Evolutionary conservation across 2,888 invertebrate species (phyloP).

Genomic region (Aromia moschata): DNA sequence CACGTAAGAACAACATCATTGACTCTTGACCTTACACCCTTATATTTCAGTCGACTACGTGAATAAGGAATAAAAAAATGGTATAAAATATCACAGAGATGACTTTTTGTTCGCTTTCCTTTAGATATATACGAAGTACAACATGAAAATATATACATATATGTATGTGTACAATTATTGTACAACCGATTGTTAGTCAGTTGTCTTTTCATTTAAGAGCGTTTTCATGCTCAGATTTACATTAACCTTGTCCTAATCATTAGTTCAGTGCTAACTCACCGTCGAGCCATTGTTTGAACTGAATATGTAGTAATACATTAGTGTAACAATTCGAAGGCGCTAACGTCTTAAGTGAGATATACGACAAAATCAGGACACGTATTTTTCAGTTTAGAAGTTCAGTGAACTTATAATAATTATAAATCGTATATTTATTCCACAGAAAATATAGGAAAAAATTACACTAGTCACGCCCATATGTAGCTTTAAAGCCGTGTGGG

Average conservation of each 20-base stretch:
- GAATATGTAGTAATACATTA: neutral
- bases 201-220: neutral
- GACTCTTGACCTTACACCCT: too few relatives aligned
- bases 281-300: neutral
- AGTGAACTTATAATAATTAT: neutral
- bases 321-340: neutral
- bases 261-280: neutral
- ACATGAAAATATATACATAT: too few relatives aligned
- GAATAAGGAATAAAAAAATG: neutral
- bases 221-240: conserved; percentile 11
- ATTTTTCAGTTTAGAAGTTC: neutral
- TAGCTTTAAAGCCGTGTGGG: neutral
- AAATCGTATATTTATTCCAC: neutral
- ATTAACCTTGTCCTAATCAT: conserved; percentile 9
- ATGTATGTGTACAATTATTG: neutral
- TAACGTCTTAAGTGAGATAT: neutral
- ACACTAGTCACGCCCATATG: neutral
- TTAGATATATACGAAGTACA: too few relatives aligned
- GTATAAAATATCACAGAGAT: too few relatives aligned
- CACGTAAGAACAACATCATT: too few relatives aligned
- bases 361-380: neutral
- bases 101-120: too few relatives aligned
- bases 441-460: neutral
- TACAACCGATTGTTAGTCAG: neutral
- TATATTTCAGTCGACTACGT: neutral